Evolutionary conservation across 2,797 vertebrate species (phyloP).

Genomic region (Crocodylus rhombifer): DNA sequence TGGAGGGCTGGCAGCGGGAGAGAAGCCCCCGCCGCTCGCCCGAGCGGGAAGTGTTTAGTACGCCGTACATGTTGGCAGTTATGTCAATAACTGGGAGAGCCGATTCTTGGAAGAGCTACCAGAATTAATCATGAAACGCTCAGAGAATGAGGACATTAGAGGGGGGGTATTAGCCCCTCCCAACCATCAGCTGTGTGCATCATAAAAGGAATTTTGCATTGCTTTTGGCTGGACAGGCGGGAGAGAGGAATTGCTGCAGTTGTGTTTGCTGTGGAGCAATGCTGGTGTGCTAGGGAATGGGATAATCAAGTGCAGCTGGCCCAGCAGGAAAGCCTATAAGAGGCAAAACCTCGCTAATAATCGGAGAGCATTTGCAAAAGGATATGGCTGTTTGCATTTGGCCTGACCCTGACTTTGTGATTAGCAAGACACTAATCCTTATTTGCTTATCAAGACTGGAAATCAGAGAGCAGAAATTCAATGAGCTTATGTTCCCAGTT

Average conservation of each 20-base stretch:
- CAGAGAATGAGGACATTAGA: constrained; percentile 13
- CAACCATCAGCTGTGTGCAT: neutral
- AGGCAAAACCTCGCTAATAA: constrained; percentile 26
- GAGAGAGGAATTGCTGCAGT: neutral
- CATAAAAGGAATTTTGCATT: neutral
- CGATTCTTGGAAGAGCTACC: neutral
- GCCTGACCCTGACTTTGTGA: constrained; percentile 6
- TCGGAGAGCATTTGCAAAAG: constrained; percentile 21
- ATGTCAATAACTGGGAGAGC: neutral
- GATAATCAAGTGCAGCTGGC: neutral
- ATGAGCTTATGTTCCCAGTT: neutral
- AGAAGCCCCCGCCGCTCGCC: fast-evolving
- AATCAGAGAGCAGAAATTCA: constrained; percentile 32
- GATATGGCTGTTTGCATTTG: constrained; percentile 24
- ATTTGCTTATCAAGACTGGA: constrained; percentile 34
- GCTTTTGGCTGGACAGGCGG: neutral
- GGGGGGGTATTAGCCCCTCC: neutral
- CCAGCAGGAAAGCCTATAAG: neutral
- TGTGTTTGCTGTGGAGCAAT: neutral
- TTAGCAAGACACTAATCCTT: constrained; percentile 19
- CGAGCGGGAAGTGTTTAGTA: neutral
- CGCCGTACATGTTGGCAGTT: neutral
- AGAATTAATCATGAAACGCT: constrained; percentile 12
- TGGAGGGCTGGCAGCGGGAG: neutral
- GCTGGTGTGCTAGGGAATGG: neutral